A percentile compares a stretch with the other conserved stretches of the same genome.
Evolutionary conservation across 2,113 vertebrate genomes (phyloP).

Genomic region (Macquaria australasica): DNA sequence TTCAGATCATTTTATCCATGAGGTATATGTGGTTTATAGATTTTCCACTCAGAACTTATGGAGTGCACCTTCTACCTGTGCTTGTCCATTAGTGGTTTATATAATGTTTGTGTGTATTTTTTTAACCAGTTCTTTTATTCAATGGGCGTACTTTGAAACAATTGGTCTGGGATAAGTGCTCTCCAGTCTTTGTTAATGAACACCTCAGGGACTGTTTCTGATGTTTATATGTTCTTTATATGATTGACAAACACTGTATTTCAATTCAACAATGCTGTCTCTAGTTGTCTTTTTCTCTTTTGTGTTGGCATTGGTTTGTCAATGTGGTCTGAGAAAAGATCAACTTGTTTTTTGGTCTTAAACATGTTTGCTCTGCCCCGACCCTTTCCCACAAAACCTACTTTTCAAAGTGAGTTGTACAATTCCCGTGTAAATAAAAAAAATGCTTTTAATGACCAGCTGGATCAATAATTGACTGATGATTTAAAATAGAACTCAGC

Average conservation of each 20-base stretch:
- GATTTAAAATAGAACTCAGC: background rate
- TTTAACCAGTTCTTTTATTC: constrained; percentile 20
- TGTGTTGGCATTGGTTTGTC: constrained; percentile 2
- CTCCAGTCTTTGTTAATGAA: constrained; percentile 11
- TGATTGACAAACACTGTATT: constrained; percentile 11
- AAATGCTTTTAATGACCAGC: constrained; percentile 53
- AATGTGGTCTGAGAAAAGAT: constrained; percentile 11
- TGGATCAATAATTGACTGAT: background rate
- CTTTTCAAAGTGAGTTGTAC: constrained; percentile 52
- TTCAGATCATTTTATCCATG: background rate
- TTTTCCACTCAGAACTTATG: background rate
- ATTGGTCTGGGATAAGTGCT: background rate
- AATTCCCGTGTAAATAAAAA: constrained; percentile 70
- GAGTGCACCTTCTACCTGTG: constrained; percentile 3
- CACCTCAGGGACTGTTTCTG: constrained; percentile 69
- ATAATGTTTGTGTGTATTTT: constrained; percentile 9
- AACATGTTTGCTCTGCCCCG: constrained; percentile 5
- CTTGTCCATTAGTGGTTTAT: constrained; percentile 1
- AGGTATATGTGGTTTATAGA: background rate
- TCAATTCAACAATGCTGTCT: constrained; percentile 20
- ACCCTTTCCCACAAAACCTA: constrained; percentile 14
- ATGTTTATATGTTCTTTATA: constrained; percentile 36
- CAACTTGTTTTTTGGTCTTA: constrained; percentile 1
- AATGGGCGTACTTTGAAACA: constrained; percentile 11
- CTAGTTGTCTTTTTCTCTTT: background rate